A percentile compares a stretch with the other conserved stretches of the same genome.
These are phyloP conservation scores for Hartigia nigra DNA, from an alignment of 2,888 invertebrate species.

Conservation along the genomic window DNA sequence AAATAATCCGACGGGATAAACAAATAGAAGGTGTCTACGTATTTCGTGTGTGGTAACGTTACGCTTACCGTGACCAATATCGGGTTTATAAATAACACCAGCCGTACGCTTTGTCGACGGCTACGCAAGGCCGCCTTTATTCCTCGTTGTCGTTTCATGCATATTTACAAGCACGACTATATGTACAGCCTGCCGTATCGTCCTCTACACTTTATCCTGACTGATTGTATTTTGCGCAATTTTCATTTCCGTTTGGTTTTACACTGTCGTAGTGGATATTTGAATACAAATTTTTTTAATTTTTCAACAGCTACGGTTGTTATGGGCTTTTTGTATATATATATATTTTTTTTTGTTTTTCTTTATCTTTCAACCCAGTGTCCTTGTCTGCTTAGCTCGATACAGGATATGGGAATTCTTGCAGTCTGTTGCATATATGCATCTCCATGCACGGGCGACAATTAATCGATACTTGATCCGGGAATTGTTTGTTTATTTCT, in stretches of 20 bases:
- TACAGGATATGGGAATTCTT: not conserved
- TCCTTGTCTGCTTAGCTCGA: no score
- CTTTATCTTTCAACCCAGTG: not conserved
- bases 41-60: not conserved
- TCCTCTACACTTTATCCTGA: not conserved
- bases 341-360: not conserved
- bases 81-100: not conserved
- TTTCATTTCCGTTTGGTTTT: not conserved
- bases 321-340: no score
- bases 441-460: not conserved
- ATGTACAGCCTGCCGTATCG: not conserved
- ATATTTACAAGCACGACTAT: not conserved
- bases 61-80: not conserved
- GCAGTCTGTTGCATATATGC: not conserved
- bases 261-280: not conserved
- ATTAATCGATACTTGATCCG: not conserved
- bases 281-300: not conserved
- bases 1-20: not conserved
- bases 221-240: not conserved
- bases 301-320: no score
- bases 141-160: slow-evolving; percentile 6
- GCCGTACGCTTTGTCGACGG: not conserved
- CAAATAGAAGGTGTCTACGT: not conserved
- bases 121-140: slow-evolving; percentile 6
- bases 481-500: not conserved